Evolutionary conservation across 2,797 vertebrate genomes (phyloP).

Genomic region (Sandelia bainsii): DNA sequence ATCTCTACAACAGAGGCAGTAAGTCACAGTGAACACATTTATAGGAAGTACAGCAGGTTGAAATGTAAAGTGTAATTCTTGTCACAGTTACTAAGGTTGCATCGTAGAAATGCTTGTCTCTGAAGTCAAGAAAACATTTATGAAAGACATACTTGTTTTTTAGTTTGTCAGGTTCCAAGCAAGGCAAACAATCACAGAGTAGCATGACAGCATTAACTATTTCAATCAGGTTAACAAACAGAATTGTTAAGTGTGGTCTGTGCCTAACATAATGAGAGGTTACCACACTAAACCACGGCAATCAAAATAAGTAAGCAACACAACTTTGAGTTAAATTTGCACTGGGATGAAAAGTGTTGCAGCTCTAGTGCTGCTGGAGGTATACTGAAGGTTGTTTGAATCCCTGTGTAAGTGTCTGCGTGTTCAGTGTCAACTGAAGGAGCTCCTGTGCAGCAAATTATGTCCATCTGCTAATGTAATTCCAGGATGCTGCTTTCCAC

Average conservation of each 20-base stretch:
- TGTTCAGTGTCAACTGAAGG: slow-evolving; percentile 42
- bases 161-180: slow-evolving; percentile 27
- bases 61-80: slow-evolving; percentile 17
- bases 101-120: slow-evolving; percentile 28
- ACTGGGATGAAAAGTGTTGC: slow-evolving; percentile 25
- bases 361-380: slow-evolving; percentile 48
- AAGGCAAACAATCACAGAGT: slow-evolving; percentile 40
- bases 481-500: slow-evolving; percentile 45
- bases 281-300: slow-evolving; percentile 40
- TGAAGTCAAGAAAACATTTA: slow-evolving; percentile 24
- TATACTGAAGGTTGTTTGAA: slow-evolving; percentile 32
- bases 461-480: slow-evolving; percentile 73
- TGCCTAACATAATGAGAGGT: slow-evolving; percentile 53
- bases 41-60: neutral
- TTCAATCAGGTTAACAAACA: slow-evolving; percentile 48
- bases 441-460: slow-evolving; percentile 64
- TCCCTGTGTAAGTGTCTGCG: slow-evolving; percentile 48
- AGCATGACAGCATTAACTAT: slow-evolving; percentile 43
- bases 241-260: slow-evolving; percentile 29
- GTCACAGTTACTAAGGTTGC: slow-evolving; percentile 23
- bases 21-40: too few species aligned
- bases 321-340: slow-evolving; percentile 55
- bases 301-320: slow-evolving; percentile 56
- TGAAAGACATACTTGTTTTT: slow-evolving; percentile 50
- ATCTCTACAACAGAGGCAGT: too few species aligned